A percentile compares a stretch with the other conserved stretches of the same genome.
phyloP scores from a whole-genome alignment of 2,113 vertebrate species.

The Rhinoptilus africanus region DNA sequence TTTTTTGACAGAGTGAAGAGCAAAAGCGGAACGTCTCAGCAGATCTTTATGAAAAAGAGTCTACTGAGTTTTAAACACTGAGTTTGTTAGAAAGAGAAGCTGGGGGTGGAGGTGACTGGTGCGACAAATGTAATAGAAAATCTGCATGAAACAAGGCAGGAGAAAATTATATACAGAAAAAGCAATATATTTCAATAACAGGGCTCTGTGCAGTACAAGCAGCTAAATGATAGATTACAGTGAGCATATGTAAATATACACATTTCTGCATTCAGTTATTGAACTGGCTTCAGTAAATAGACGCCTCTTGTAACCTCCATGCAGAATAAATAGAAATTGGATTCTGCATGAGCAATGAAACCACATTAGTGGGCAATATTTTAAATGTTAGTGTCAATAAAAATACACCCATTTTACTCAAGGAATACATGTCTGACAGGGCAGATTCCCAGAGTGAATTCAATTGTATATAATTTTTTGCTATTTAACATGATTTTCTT shows the following conservation, averaged over 20 bases:
- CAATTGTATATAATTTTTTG: neutral
- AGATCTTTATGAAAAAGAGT: neutral
- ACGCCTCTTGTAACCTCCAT: neutral
- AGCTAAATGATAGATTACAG: conserved; percentile 29
- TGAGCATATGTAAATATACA: conserved; percentile 21
- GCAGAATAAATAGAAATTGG: conserved; percentile 31
- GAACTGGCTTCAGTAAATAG: conserved; percentile 30
- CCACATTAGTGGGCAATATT: conserved; percentile 15
- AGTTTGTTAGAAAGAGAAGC: neutral
- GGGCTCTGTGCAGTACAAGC: neutral
- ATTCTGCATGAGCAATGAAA: conserved; percentile 8
- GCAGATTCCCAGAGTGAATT: neutral
- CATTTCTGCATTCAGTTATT: conserved; percentile 31
- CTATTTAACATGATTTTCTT: conserved; percentile 10
- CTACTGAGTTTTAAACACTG: neutral
- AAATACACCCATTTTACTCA: neutral
- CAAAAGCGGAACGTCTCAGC: neutral
- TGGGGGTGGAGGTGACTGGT: neutral
- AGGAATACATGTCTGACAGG: neutral
- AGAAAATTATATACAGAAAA: conserved; percentile 27
- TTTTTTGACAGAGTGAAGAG: neutral
- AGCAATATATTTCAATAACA: conserved; percentile 15
- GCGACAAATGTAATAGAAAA: neutral
- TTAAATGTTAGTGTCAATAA: neutral
- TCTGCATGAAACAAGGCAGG: neutral